Conservation (phyloP, 2,797 vertebrate species). For the Spheniscus humboldti region DNA sequence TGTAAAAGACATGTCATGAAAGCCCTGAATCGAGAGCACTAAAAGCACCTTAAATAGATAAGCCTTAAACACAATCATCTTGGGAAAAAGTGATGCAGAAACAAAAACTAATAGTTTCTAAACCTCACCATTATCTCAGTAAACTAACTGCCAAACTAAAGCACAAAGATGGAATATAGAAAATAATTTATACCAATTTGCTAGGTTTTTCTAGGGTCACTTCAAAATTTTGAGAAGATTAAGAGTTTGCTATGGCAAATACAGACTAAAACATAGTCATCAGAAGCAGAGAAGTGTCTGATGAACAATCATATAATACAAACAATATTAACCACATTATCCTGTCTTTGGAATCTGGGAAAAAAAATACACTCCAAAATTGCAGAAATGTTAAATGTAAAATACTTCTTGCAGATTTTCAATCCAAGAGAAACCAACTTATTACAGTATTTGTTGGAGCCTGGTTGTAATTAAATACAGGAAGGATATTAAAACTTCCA, state of each 20-base stretch:
- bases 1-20: not conserved
- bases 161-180: not conserved
- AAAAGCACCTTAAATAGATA: not conserved
- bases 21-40: not conserved
- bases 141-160: not conserved
- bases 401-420: slow-evolving; percentile 37
- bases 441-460: slow-evolving; percentile 55
- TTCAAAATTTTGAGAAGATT: not conserved
- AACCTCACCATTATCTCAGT: not conserved
- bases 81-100: not conserved
- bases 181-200: not conserved
- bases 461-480: slow-evolving; percentile 78
- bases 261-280: not conserved
- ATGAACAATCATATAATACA: slow-evolving; percentile 5
- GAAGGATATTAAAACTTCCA: slow-evolving; percentile 81
- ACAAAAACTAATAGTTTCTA: not conserved
- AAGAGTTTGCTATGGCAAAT: not conserved
- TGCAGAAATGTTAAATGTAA: slow-evolving; percentile 28
- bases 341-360: not conserved
- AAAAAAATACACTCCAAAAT: not conserved
- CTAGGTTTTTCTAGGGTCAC: not conserved
- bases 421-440: slow-evolving; percentile 51
- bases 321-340: slow-evolving; percentile 18
- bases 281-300: slow-evolving; percentile 24
- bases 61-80: not conserved